Evolutionary conservation across 2,797 vertebrate genomes (phyloP).

Genomic region (Picus viridis): DNA sequence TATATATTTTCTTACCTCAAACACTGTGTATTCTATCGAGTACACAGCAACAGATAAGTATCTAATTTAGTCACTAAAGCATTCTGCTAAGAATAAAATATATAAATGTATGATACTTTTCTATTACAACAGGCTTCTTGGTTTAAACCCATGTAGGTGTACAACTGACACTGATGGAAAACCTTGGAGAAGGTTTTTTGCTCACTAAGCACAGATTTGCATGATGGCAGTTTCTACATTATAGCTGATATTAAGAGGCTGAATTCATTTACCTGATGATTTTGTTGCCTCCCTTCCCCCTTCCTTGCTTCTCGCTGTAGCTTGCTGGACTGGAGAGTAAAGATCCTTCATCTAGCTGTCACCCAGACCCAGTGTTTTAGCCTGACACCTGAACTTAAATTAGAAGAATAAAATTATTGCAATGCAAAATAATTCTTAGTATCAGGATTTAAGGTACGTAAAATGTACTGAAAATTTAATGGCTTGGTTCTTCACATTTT

Average conservation of each 20-base stretch:
- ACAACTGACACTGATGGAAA: constrained; percentile 61
- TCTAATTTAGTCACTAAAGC: not conserved
- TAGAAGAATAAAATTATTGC: constrained; percentile 36
- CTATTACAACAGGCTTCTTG: not conserved
- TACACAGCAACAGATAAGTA: not conserved
- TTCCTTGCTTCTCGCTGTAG: constrained; percentile 13
- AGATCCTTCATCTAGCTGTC: constrained; percentile 53
- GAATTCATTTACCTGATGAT: constrained; percentile 78
- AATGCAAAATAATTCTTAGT: constrained; percentile 48
- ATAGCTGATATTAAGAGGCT: constrained; percentile 56
- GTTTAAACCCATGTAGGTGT: constrained; percentile 9
- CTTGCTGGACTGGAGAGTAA: not conserved
- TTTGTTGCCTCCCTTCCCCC: constrained; percentile 28
- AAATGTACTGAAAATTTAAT: constrained; percentile 20
- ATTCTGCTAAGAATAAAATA: not conserved
- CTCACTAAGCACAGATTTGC: constrained; percentile 69
- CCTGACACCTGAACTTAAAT: constrained; percentile 16
- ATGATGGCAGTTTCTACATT: constrained; percentile 63
- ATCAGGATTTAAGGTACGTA: constrained; percentile 33
- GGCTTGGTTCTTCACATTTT: constrained; percentile 27
- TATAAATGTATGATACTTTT: not conserved
- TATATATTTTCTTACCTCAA: not conserved
- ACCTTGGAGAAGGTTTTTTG: constrained; percentile 52
- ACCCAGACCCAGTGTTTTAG: constrained; percentile 28
- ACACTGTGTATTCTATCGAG: not conserved